Conservation (phyloP, 2,113 vertebrate species). For the Melanostigma gelatinosum region DNA sequence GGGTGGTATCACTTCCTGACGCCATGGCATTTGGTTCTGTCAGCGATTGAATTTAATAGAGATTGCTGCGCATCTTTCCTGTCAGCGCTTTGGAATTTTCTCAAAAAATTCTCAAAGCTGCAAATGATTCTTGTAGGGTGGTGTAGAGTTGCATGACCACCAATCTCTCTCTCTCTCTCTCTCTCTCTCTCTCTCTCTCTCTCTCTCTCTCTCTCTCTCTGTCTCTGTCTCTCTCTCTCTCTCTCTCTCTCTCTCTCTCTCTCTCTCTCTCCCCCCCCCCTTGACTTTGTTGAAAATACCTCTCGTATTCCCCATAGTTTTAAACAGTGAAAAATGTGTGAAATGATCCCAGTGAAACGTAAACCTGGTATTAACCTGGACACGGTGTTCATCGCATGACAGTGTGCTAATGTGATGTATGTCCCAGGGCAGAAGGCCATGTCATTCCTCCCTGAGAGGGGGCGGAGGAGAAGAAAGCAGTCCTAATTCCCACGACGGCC, state of each 20-base stretch:
- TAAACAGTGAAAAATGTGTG: constrained; percentile 57
- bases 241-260: not conserved
- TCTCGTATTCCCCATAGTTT: constrained; percentile 46
- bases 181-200: not conserved
- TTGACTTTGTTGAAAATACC: constrained; percentile 27
- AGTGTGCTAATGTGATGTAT: constrained; percentile 70
- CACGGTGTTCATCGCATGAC: constrained; percentile 67
- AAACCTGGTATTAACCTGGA: constrained; percentile 70
- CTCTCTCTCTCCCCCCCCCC: not conserved
- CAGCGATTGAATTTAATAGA: constrained; percentile 49
- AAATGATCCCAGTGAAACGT: constrained; percentile 68
- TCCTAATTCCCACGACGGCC: constrained; percentile 60
- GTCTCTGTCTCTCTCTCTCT: no score
- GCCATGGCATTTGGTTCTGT: constrained; percentile 62
- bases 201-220: not conserved
- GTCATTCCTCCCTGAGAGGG: constrained; percentile 63
- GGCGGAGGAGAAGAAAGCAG: constrained; percentile 48
- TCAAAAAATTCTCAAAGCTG: not conserved
- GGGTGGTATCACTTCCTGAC: constrained; percentile 57
- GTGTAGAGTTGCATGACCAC: not conserved
- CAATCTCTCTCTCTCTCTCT: no score
- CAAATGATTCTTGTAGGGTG: not conserved
- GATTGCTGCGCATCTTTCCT: constrained; percentile 30
- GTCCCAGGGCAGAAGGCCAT: constrained; percentile 62
- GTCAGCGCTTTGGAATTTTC: constrained; percentile 36